Percentiles rank a stretch among this genome's conserved stretches.
These are phyloP conservation scores for Leptinotarsa rubiginosa DNA, from an alignment of 2,888 invertebrate genomes.

Conservation along the genomic window DNA sequence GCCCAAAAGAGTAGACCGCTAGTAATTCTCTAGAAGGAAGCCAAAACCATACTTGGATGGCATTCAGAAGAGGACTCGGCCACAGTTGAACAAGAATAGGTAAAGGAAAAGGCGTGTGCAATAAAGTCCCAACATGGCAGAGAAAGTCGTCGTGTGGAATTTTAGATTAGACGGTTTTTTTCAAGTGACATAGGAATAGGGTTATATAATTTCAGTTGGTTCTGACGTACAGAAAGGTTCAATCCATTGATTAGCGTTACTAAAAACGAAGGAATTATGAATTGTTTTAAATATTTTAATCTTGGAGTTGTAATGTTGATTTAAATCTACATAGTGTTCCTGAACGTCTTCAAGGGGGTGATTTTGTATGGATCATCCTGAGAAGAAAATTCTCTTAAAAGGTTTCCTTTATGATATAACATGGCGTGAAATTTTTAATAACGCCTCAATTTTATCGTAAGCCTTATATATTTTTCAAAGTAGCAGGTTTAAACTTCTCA, in stretches of 20 bases:
- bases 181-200: background rate
- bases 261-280: too few species aligned
- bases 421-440: too few species aligned
- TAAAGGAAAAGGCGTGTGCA: background rate
- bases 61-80: background rate
- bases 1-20: background rate
- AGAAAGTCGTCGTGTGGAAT: slow-evolving; percentile 7
- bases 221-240: background rate
- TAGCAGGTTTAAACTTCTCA: too few species aligned
- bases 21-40: background rate
- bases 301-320: too few species aligned
- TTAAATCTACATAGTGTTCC: too few species aligned
- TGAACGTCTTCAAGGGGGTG: too few species aligned
- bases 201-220: background rate
- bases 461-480: too few species aligned
- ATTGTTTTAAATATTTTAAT: too few species aligned
- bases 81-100: background rate
- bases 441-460: too few species aligned
- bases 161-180: slow-evolving; percentile 1
- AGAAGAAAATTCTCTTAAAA: too few species aligned
- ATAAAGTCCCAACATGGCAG: slow-evolving; percentile 11
- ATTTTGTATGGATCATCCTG: too few species aligned
- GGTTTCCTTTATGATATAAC: too few species aligned
- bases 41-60: background rate
- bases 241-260: background rate